A percentile compares a stretch with the other conserved stretches of the same genome.
phyloP scores from a whole-genome alignment of 2,113 vertebrate species.

The Cynoglossus semilaevis region DNA sequence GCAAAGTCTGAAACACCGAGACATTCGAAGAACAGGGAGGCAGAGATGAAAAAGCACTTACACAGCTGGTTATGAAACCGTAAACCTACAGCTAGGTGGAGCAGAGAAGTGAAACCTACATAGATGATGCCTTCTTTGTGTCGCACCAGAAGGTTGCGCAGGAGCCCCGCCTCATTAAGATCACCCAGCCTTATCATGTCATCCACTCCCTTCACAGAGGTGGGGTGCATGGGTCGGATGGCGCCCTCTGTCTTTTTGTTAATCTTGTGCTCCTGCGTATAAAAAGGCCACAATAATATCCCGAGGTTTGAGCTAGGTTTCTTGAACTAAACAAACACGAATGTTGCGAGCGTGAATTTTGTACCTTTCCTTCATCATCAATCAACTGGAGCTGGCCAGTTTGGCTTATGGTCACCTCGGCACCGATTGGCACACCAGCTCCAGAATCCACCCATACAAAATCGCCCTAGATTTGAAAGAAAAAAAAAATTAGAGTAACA shows the following conservation, averaged over 20 bases:
- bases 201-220: constrained; percentile 85
- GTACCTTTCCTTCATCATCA: constrained; percentile 95
- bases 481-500: not conserved
- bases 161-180: constrained; percentile 90
- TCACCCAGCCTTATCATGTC: constrained; percentile 96
- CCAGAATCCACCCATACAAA: constrained; percentile 87
- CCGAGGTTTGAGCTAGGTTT: not conserved
- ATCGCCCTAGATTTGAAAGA: constrained; percentile 80
- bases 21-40: not conserved
- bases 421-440: constrained; percentile 81
- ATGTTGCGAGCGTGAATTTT: not conserved
- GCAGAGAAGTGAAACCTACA: constrained; percentile 73
- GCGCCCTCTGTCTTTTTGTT: constrained; percentile 65
- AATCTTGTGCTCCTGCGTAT: constrained; percentile 86
- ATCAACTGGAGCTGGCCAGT: constrained; percentile 82
- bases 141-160: constrained; percentile 92
- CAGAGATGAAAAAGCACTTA: constrained; percentile 17
- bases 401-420: constrained; percentile 82
- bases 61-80: constrained; percentile 35
- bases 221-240: constrained; percentile 87
- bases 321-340: not conserved
- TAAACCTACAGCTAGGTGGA: constrained; percentile 48
- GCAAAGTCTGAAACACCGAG: constrained; percentile 67
- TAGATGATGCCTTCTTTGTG: constrained; percentile 91
- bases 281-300: not conserved